phyloP scores from a whole-genome alignment of 2,113 vertebrate genomes.

The Marcusenius ussheri region DNA sequence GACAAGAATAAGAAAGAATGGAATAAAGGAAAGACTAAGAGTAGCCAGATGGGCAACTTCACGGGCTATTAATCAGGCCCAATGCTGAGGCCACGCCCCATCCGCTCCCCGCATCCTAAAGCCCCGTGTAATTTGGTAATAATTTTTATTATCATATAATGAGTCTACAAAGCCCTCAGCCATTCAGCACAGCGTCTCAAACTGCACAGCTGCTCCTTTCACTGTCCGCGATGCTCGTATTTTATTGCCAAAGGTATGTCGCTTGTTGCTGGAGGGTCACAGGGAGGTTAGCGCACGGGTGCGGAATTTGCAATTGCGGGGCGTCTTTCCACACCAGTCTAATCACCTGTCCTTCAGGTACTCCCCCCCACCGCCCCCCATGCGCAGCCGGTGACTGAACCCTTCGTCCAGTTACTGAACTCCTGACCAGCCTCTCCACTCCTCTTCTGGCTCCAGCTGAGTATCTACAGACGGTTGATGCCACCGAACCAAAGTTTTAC shows the following conservation, averaged over 20 bases:
- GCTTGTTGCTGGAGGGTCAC: conserved; percentile 64
- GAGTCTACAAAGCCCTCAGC: conserved; percentile 81
- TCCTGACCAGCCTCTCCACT: neutral
- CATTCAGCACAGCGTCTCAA: conserved; percentile 69
- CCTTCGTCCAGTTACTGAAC: conserved; percentile 36
- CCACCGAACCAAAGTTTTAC: neutral
- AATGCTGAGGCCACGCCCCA: conserved; percentile 55
- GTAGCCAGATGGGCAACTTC: conserved; percentile 97
- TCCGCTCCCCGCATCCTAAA: conserved; percentile 80
- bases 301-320: conserved; percentile 45
- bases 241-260: conserved; percentile 64
- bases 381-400: conserved; percentile 43
- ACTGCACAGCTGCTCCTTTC: conserved; percentile 78
- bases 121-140: conserved; percentile 97
- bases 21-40: conserved; percentile 56
- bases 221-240: conserved; percentile 56
- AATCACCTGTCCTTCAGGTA: conserved; percentile 68
- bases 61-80: conserved; percentile 99
- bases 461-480: neutral
- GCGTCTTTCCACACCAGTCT: conserved; percentile 64
- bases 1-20: conserved; percentile 34
- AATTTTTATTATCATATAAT: conserved; percentile 98
- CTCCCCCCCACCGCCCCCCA: conserved; percentile 29
- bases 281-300: conserved; percentile 61
- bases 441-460: conserved; percentile 25